These are phyloP conservation scores for Lemur catta DNA, from an alignment of 2,797 vertebrate species.

Conservation along the genomic window DNA sequence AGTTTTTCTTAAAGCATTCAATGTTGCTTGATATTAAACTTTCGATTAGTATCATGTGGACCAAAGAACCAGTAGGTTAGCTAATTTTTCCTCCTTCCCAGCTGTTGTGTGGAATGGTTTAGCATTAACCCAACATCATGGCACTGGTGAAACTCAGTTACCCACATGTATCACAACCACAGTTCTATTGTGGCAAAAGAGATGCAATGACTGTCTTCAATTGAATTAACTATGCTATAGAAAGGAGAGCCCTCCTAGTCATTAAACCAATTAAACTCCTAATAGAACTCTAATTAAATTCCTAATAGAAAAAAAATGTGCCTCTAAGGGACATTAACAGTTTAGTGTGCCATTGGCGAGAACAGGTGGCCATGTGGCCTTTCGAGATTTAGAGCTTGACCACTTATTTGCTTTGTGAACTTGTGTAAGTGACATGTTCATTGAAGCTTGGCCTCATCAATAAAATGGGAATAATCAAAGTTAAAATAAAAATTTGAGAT, in stretches of 20 bases:
- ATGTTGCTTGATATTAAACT: not conserved
- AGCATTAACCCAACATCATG: rapidly evolving
- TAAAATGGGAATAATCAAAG: not conserved
- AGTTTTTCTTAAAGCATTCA: not conserved
- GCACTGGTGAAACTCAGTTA: not conserved
- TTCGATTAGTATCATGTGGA: not conserved
- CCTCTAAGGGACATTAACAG: not conserved
- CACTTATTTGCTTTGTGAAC: not conserved
- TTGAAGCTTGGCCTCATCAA: not conserved
- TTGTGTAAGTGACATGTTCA: not conserved
- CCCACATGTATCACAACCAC: not conserved
- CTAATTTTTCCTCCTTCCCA: not conserved
- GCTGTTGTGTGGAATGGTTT: too few species aligned
- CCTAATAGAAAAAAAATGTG: not conserved
- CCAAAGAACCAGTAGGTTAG: not conserved
- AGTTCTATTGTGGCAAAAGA: not conserved
- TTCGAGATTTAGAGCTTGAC: not conserved
- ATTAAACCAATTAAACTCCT: not conserved
- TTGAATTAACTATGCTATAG: not conserved
- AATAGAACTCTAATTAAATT: not conserved
- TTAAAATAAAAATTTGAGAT: not conserved
- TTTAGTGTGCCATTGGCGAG: not conserved
- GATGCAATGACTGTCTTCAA: not conserved
- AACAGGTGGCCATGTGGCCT: rapidly evolving
- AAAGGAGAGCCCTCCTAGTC: not conserved